Percentiles rank a stretch among this genome's conserved stretches.
These are phyloP conservation scores for Uria aalge DNA, from an alignment of 2,113 vertebrate species.

Conservation along the genomic window DNA sequence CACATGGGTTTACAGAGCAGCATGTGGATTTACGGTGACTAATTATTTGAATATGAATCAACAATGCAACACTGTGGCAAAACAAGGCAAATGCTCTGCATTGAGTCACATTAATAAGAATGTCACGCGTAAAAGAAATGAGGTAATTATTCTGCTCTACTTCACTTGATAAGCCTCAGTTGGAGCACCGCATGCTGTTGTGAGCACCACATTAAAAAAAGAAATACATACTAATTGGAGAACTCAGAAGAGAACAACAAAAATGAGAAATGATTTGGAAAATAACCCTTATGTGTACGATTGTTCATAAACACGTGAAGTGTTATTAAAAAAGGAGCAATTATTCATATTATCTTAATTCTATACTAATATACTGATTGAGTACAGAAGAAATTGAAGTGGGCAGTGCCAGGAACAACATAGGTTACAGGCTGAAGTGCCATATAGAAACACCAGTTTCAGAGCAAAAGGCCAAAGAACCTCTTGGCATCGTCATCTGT, in stretches of 20 bases:
- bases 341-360: constrained; percentile 45
- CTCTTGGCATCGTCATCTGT: background rate
- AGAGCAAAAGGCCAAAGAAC: background rate
- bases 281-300: background rate
- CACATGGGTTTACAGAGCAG: background rate
- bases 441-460: background rate
- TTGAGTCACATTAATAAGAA: constrained; percentile 51
- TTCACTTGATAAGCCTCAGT: constrained; percentile 60
- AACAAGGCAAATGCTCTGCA: constrained; percentile 20
- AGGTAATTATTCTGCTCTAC: constrained; percentile 69
- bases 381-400: background rate
- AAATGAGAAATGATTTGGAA: constrained; percentile 24
- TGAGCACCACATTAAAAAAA: constrained; percentile 4
- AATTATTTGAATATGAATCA: constrained; percentile 39
- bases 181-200: constrained; percentile 23
- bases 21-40: background rate
- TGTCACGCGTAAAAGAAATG: constrained; percentile 52
- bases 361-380: background rate
- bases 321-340: background rate
- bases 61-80: constrained; percentile 48
- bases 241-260: constrained; percentile 18
- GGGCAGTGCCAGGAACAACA: background rate
- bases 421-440: background rate
- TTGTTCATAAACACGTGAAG: constrained; percentile 30
- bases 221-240: constrained; percentile 44